Conservation (phyloP, 92 coral and sea anemone genomes). For the Palythoa heliodiscus region DNA sequence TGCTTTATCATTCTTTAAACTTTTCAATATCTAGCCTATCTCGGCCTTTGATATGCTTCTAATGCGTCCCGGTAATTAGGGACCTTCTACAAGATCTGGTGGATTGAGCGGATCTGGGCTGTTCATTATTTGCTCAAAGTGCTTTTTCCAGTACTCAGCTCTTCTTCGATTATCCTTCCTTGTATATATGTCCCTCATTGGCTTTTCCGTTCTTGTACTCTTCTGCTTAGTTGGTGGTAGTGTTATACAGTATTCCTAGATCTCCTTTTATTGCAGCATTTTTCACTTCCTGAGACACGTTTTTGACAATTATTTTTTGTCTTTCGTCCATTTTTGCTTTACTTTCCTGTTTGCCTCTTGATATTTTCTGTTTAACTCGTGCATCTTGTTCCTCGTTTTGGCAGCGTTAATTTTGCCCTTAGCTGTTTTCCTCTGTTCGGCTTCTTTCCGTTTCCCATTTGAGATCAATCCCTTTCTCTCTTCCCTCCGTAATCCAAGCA, state of each 20-base stretch:
- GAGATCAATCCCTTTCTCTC: conserved; percentile 8
- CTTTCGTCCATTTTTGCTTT: conserved; percentile 1
- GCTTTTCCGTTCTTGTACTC: background rate
- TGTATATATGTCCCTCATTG: too few relatives aligned
- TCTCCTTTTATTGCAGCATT: conserved; percentile 12
- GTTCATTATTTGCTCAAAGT: too few relatives aligned
- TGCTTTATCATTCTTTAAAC: too few relatives aligned
- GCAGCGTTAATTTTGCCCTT: background rate
- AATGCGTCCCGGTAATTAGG: conserved; percentile 5
- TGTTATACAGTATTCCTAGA: conserved; percentile 9
- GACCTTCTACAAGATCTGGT: too few relatives aligned
- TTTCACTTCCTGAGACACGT: background rate
- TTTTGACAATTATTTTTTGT: background rate
- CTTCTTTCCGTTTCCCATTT: conserved; percentile 8
- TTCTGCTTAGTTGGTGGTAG: background rate
- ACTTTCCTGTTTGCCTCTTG: conserved; percentile 33
- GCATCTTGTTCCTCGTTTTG: background rate
- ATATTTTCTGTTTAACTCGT: conserved; percentile 8
- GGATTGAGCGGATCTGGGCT: too few relatives aligned
- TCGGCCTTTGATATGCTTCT: too few relatives aligned
- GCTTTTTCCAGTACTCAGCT: too few relatives aligned
- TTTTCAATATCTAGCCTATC: too few relatives aligned
- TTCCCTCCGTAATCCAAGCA: conserved; percentile 3
- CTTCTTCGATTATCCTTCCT: too few relatives aligned
- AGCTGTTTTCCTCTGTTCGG: conserved; percentile 33